Conservation (phyloP, 2,797 vertebrate species). For the Phalloptychus januarius region DNA sequence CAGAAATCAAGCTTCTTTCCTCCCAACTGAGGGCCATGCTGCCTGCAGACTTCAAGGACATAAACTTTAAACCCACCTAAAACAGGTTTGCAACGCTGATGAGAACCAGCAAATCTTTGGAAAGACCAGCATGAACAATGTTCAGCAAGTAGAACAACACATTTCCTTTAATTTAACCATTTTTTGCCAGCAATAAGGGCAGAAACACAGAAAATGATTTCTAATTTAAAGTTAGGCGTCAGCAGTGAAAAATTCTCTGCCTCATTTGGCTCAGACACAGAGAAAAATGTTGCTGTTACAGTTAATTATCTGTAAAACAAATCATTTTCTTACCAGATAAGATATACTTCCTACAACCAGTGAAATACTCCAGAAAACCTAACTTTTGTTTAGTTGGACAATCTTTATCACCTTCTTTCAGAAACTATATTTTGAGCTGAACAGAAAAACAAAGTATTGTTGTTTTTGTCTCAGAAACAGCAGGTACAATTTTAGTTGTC, state of each 20-base stretch:
- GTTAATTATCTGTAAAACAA: not conserved
- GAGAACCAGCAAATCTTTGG: slow-evolving; percentile 1
- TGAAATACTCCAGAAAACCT: not conserved
- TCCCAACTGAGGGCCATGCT: slow-evolving; percentile 1
- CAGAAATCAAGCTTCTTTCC: not conserved
- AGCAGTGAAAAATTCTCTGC: not conserved
- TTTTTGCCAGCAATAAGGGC: not conserved
- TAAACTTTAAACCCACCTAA: slow-evolving; percentile 6
- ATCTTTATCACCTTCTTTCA: not conserved
- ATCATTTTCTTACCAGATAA: not conserved
- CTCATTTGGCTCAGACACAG: not conserved
- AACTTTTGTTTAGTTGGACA: not conserved
- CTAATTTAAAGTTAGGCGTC: not conserved
- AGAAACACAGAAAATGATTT: not conserved
- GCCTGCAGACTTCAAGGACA: slow-evolving; percentile 19
- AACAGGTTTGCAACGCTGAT: slow-evolving; percentile 9
- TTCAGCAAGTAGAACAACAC: not conserved
- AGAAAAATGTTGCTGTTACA: not conserved
- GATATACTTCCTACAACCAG: not conserved
- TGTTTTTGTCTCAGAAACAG: not conserved
- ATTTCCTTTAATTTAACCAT: slow-evolving; percentile 14
- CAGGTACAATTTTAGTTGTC: not conserved
- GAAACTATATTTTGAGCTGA: not conserved
- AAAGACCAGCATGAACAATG: too few species aligned
- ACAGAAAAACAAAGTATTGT: not conserved